Evolutionary conservation across 1,140 invertebrate genomes (phyloP), one percentile per base, ranked within the genome.

Genomic region (Neelides sp.): DNA sequence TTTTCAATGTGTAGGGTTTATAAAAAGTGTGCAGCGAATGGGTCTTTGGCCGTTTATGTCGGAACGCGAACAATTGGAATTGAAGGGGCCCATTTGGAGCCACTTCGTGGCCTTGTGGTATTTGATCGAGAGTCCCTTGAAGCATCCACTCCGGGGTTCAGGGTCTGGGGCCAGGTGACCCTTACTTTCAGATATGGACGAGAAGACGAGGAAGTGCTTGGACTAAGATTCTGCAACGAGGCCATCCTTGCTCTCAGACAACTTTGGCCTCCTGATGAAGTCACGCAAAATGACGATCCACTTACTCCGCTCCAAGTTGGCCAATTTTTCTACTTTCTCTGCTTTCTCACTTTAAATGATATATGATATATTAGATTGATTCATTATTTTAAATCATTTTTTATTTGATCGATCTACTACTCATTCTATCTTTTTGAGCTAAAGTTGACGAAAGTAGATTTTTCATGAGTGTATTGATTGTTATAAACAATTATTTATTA

Each of bases 171-270:
- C 36, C 84, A 89, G 70, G 75, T 90, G 28, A 85, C 83, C 0
- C 65, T 89, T 47, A 88, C 83, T 23, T 90, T 89, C 66, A 82
- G 87, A 46, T 90, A 91, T 63, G 86, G 88, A 0, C 71, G 87
- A 30, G 87, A 91, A 70, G 86, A 92, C 64, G 86, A 91, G 64
- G 86, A 92, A 66, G 85, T 90, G 12, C 89, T 92, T 84, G 88
- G 87, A 0, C 69, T 92, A 50, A 84, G 85, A 64, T 91, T 92
- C 69, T 88, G 84, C 69, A 90, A 90, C 64, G 87, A 92, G 68
- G 82, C 85, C 32, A 79, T 85, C 55, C 83, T 92, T 75, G 85
- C 83, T 59, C 68, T 87, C 19, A 78, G 82, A 34, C 85, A 90
- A 65, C 74, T 90, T 26, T 88, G 85, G 69, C 86, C 86, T 1